Base-by-base conservation (phyloP, 2,888 invertebrate genomes). In the Atherix ibis region DNA sequence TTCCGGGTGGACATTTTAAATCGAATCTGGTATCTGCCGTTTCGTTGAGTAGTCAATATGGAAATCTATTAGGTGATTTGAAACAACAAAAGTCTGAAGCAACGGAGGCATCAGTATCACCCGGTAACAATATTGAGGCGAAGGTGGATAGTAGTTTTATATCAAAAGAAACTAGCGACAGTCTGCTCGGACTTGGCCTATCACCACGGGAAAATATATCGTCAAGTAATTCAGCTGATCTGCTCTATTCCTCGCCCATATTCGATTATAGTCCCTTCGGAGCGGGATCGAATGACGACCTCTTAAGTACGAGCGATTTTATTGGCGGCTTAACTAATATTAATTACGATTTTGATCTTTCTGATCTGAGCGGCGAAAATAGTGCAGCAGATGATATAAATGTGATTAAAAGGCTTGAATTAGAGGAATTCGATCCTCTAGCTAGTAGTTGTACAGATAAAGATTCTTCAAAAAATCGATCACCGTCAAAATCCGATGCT, bases 301-400 rank as follows among this genome's bases (percentile, higher is more conserved):
- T 51, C 18, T 41, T 55, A 30, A 41, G 39, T 4, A 51, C 50
- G n/a, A 42, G 68, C 5, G 67, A 70, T 37, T 57, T 71, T 22
- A 64, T 67, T 1, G 67, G 73, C 10, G 74, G 74, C 0, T 53
- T 80, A 17, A 71, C 73, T 16, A 74, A 75, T 47, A 71, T 81
- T 10, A 79, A 79, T 52, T 81, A 81, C 43, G 80, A 81, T 44
- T 77, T 80, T 36, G 79, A 80, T 53, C 61, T 79, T 37, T 79
- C 79, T 3, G 81, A 80, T 54, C 61, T 76, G 26, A 79, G 78
- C 46, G 75, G 69, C 0, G 80, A 80, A 6, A 78, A 77, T 48
- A 78, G 77, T 43, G 62, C 70, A 16, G 71, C 72, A 0, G 79
- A 78, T 19, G 65, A 64, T 40, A 8, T 26, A 16, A 70, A 71